phyloP scores from a whole-genome alignment of 2,797 vertebrate genomes.

The Liasis olivaceus region DNA sequence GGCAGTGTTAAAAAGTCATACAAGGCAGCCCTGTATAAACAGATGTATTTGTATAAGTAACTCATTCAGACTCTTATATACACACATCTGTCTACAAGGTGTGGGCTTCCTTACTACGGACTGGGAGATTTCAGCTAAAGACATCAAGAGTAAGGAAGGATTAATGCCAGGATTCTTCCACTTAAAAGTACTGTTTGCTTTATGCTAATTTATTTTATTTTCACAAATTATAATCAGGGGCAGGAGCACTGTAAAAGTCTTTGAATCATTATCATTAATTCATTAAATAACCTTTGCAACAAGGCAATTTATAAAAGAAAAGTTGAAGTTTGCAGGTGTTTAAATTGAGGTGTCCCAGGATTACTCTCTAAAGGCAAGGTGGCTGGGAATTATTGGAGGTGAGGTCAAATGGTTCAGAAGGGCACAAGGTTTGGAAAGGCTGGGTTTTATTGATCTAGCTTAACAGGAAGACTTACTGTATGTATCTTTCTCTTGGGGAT shows the following conservation, averaged over 20 bases:
- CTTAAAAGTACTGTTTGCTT: background rate
- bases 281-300: background rate
- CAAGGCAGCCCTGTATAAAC: conserved; percentile 51
- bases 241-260: background rate
- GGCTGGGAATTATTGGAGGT: background rate
- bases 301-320: background rate
- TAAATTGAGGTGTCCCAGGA: background rate
- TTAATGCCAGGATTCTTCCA: background rate
- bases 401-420: background rate
- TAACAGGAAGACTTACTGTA: background rate
- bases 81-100: conserved; percentile 78
- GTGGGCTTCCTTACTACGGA: conserved; percentile 50
- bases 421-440: background rate
- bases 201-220: background rate
- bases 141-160: conserved; percentile 2
- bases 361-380: background rate
- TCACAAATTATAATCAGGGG: background rate
- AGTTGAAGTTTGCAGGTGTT: background rate
- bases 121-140: conserved; percentile 55
- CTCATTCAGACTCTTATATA: conserved; percentile 41
- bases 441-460: background rate
- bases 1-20: conserved; percentile 53
- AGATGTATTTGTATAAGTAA: conserved; percentile 7
- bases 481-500: background rate
- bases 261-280: background rate